phyloP scores from a whole-genome alignment of 1,140 invertebrate species.

The Cecropterus lyciades region DNA sequence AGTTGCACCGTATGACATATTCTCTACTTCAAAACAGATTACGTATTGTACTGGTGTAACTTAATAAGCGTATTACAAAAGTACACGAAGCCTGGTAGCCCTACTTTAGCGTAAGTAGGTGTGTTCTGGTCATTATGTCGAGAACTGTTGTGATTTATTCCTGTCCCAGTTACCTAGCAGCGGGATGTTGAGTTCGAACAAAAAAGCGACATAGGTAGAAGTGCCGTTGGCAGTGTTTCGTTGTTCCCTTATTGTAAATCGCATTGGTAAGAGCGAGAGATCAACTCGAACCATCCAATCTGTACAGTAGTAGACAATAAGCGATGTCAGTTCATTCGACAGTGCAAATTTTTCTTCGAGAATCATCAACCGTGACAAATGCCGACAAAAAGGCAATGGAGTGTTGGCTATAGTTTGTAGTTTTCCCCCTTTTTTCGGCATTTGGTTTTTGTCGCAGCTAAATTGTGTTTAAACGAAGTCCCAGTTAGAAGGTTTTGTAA shows the following conservation, averaged over 20 bases:
- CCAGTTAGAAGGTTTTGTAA: slow-evolving; percentile 7
- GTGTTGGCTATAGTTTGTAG: slow-evolving; percentile 6
- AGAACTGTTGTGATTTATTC: slow-evolving; percentile 46
- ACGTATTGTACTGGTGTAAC: background rate
- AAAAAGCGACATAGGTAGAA: slow-evolving; percentile 39
- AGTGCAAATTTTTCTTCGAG: slow-evolving; percentile 36
- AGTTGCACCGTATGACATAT: background rate
- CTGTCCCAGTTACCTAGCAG: slow-evolving; percentile 44
- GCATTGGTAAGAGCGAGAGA: slow-evolving; percentile 35
- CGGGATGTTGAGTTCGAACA: slow-evolving; percentile 30
- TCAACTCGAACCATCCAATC: slow-evolving; percentile 21
- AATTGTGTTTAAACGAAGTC: slow-evolving; percentile 7
- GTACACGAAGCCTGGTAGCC: slow-evolving; percentile 5
- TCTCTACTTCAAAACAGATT: background rate
- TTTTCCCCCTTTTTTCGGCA: slow-evolving; percentile 13
- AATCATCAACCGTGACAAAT: slow-evolving; percentile 37
- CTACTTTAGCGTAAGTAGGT: slow-evolving; percentile 18
- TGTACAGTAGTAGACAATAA: background rate
- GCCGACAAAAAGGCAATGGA: slow-evolving; percentile 33
- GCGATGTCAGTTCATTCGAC: slow-evolving; percentile 10
- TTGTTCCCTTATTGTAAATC: slow-evolving; percentile 9
- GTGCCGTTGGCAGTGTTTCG: slow-evolving; percentile 2
- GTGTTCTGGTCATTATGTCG: slow-evolving; percentile 17
- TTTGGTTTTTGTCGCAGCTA: background rate
- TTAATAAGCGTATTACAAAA: slow-evolving; percentile 14